Percentiles rank a stretch among this genome's conserved stretches.
phyloP scores from a whole-genome alignment of 2,888 invertebrate genomes.

The Thecophora atra region DNA sequence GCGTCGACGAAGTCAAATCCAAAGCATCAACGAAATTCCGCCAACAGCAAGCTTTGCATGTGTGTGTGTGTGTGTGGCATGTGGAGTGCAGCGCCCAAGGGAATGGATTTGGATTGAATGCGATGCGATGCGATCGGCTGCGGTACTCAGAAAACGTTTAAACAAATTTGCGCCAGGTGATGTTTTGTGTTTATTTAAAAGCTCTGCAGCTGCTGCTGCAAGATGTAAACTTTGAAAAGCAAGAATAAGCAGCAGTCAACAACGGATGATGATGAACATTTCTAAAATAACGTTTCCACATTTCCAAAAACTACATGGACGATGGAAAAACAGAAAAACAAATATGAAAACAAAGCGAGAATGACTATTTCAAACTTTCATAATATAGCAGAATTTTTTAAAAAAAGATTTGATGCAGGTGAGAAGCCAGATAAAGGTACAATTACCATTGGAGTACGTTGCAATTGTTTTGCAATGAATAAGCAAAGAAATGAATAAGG shows the following conservation, averaged over 20 bases:
- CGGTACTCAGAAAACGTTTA: background rate
- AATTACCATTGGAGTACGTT: too few relatives aligned
- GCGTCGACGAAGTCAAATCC: too few relatives aligned
- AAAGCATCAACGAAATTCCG: background rate
- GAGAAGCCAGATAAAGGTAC: too few relatives aligned
- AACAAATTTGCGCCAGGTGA: conserved; percentile 12
- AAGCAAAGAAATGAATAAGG: too few relatives aligned
- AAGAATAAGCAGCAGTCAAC: background rate
- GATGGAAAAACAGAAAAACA: too few relatives aligned
- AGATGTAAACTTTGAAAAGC: background rate
- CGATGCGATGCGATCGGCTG: background rate
- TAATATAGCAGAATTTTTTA: too few relatives aligned
- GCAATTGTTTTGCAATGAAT: too few relatives aligned
- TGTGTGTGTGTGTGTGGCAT: conserved; percentile 3
- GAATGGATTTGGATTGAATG: conserved; percentile 4
- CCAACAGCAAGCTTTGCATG: background rate
- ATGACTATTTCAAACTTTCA: too few relatives aligned
- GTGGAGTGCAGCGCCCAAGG: background rate
- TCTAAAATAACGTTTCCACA: background rate
- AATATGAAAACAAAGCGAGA: too few relatives aligned
- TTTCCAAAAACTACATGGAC: too few relatives aligned
- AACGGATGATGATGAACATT: background rate
- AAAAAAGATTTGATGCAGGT: too few relatives aligned
- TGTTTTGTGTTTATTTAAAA: background rate
- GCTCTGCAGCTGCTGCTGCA: background rate